Evolutionary conservation across 2,113 vertebrate genomes (phyloP).

Genomic region (Serinus canaria): DNA sequence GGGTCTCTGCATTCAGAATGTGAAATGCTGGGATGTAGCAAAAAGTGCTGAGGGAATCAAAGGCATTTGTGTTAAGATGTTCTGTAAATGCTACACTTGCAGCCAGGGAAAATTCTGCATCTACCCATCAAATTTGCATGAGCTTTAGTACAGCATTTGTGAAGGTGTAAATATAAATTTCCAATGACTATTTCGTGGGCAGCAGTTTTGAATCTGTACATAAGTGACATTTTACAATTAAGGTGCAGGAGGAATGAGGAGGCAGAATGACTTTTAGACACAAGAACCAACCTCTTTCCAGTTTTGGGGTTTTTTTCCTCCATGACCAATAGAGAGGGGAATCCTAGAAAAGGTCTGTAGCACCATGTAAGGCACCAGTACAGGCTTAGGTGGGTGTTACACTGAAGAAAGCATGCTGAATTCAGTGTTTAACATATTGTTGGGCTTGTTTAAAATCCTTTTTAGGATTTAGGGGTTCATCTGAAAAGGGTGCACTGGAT

Average conservation of each 20-base stretch:
- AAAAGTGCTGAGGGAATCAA: neutral
- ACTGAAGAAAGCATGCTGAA: neutral
- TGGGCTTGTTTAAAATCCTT: neutral
- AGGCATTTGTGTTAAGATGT: neutral
- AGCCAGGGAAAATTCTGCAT: neutral
- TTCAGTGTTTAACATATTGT: neutral
- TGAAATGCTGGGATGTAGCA: neutral
- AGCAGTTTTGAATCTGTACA: neutral
- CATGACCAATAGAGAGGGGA: neutral
- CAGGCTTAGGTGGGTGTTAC: neutral
- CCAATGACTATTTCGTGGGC: neutral
- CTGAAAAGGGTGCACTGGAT: neutral
- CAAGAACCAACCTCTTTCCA: neutral
- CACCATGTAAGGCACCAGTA: neutral
- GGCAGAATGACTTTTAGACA: neutral
- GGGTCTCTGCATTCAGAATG: neutral
- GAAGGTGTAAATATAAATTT: neutral
- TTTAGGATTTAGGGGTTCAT: neutral
- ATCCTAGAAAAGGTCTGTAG: neutral
- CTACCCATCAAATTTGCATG: neutral
- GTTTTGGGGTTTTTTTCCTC: no score
- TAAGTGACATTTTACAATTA: neutral
- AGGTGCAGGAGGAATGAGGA: neutral
- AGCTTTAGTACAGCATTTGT: neutral
- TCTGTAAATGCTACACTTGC: neutral